Evolutionary conservation across 2,888 invertebrate species (phyloP).

Genomic region (Harpalus rufipes): DNA sequence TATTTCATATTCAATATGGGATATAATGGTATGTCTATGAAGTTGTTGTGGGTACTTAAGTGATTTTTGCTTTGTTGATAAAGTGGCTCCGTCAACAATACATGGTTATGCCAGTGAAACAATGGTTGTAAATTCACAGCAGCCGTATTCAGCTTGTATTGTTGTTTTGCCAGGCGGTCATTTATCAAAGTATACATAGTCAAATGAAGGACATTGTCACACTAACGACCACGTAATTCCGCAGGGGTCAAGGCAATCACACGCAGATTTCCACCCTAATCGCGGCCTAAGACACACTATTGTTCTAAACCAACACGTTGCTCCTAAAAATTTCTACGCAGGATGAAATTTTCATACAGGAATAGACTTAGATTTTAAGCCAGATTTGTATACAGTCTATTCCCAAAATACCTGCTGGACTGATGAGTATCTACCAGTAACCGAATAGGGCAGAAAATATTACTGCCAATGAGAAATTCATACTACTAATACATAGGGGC

Average conservation of each 20-base stretch:
- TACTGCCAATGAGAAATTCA: too few species aligned
- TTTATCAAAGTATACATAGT: slow-evolving; percentile 64
- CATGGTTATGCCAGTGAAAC: slow-evolving; percentile 56
- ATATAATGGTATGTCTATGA: too few species aligned
- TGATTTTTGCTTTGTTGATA: slow-evolving; percentile 48
- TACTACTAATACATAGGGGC: too few species aligned
- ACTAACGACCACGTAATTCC: slow-evolving; percentile 60
- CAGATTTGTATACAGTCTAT: too few species aligned
- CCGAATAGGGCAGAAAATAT: too few species aligned
- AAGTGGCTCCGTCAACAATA: slow-evolving; percentile 54
- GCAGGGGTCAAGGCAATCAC: slow-evolving; percentile 41
- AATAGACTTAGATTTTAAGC: too few species aligned
- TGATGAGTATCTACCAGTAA: too few species aligned
- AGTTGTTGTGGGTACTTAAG: slow-evolving; percentile 30
- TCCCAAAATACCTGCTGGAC: too few species aligned
- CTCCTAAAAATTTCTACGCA: too few species aligned
- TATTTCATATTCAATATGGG: too few species aligned
- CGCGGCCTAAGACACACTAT: background rate
- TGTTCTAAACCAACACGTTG: background rate
- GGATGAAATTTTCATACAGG: too few species aligned
- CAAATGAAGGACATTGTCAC: slow-evolving; percentile 63
- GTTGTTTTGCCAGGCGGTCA: slow-evolving; percentile 57
- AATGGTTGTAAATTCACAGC: slow-evolving; percentile 60
- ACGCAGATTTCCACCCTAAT: background rate
- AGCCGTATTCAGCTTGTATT: slow-evolving; percentile 45